A percentile compares a stretch with the other conserved stretches of the same genome.
Evolutionary conservation across 37 sponge, comb jelly and placozoan genomes (phyloP).

Genomic region (Haliclona indistincta): DNA sequence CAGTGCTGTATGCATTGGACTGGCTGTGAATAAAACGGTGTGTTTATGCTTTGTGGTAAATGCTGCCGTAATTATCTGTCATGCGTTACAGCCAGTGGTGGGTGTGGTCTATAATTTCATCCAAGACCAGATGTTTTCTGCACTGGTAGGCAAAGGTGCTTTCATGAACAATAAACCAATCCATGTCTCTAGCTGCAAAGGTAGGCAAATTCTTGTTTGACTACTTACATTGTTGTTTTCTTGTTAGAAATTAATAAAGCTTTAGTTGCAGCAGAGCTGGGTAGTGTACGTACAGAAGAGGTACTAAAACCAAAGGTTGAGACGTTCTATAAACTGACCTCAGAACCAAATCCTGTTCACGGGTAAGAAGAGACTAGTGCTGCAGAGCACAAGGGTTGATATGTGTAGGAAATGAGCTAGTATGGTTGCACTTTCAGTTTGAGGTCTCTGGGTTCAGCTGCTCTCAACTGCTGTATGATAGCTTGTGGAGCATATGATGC

Average conservation of each 20-base stretch:
- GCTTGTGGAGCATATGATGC: slow-evolving; percentile 74
- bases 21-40: slow-evolving; percentile 74
- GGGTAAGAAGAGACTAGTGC: slow-evolving; percentile 59
- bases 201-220: slow-evolving; percentile 18
- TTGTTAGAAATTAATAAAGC: slow-evolving; percentile 66
- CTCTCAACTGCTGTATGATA: slow-evolving; percentile 74
- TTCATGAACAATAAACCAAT: slow-evolving; percentile 75
- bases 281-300: slow-evolving; percentile 30
- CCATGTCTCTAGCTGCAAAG: slow-evolving; percentile 60
- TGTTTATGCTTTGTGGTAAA: background rate
- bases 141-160: slow-evolving; percentile 81
- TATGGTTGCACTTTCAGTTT: slow-evolving; percentile 36
- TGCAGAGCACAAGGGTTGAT: too few relatives aligned
- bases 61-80: background rate
- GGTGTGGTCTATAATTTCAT: slow-evolving; percentile 90
- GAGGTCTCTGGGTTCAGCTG: slow-evolving; percentile 69
- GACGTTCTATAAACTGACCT: slow-evolving; percentile 36
- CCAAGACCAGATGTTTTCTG: slow-evolving; percentile 82
- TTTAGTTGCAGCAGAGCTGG: slow-evolving; percentile 63
- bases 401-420: too few relatives aligned
- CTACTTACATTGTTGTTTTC: background rate
- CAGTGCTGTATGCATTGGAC: slow-evolving; percentile 83
- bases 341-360: slow-evolving; percentile 58
- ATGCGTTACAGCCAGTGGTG: slow-evolving; percentile 51
- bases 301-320: slow-evolving; percentile 38